Conservation (phyloP, 2,888 invertebrate species). For the Zootermopsis nevadensis region DNA sequence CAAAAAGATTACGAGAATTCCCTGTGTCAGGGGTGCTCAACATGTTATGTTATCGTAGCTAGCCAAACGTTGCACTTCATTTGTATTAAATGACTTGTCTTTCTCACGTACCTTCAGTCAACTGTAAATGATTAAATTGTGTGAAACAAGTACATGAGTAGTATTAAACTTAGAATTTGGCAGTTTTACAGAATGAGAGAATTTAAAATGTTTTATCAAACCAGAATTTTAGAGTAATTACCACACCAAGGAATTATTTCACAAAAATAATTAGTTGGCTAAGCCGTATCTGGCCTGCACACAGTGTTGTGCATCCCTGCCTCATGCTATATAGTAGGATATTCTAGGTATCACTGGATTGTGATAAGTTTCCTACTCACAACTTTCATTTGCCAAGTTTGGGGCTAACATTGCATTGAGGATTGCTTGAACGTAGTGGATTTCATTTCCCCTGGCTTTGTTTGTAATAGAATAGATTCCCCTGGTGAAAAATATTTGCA, state of each 20-base stretch:
- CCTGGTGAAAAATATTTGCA: slow-evolving; percentile 22
- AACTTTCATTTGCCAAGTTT: neutral
- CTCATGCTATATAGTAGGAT: neutral
- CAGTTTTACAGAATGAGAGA: too few species aligned
- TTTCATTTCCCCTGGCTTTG: slow-evolving; percentile 7
- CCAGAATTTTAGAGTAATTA: too few species aligned
- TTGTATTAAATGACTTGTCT: too few species aligned
- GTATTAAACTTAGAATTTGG: too few species aligned
- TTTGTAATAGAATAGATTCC: slow-evolving; percentile 25
- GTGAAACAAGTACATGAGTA: too few species aligned
- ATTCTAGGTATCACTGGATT: neutral
- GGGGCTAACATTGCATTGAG: neutral
- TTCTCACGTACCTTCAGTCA: too few species aligned
- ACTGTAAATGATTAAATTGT: too few species aligned
- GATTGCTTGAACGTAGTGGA: slow-evolving; percentile 22
- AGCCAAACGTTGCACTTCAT: neutral
- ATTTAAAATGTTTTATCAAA: too few species aligned
- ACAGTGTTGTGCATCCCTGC: slow-evolving; percentile 1
- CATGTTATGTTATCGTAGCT: neutral
- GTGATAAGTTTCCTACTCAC: neutral
- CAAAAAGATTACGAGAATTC: neutral
- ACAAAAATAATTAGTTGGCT: neutral
- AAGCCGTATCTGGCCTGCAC: neutral
- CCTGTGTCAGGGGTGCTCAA: neutral
- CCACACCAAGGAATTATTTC: too few species aligned